phyloP scores from a whole-genome alignment of 2,888 invertebrate genomes.

The Caenorhabditis auriculariae region DNA sequence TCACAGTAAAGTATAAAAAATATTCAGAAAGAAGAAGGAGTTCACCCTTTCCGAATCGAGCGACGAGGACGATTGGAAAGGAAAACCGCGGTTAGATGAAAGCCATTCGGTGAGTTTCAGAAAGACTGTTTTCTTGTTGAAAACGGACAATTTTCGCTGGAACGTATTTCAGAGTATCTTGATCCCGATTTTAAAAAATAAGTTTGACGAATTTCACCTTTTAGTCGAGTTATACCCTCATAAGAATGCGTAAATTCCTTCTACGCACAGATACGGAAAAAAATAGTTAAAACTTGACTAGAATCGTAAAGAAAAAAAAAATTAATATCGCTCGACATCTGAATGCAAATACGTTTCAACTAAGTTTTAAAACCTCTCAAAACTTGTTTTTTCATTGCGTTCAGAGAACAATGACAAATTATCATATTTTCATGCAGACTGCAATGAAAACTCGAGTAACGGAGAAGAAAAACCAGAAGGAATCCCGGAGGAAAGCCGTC shows the following conservation, averaged over 20 bases:
- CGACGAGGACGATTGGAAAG: constrained; percentile 31
- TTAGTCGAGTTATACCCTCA: not conserved
- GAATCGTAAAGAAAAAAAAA: not conserved
- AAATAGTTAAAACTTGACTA: not conserved
- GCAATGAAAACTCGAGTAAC: constrained; percentile 19
- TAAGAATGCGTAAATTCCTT: not conserved
- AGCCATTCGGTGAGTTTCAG: no score
- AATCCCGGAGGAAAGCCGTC: constrained; percentile 6
- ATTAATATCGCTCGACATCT: not conserved
- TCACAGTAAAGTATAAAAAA: no score
- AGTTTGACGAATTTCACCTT: not conserved
- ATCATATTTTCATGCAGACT: not conserved
- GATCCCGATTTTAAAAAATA: not conserved
- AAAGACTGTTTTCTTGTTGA: not conserved
- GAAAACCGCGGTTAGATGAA: constrained; percentile 23
- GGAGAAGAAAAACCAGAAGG: constrained; percentile 10
- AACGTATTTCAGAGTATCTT: not conserved
- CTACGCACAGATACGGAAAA: not conserved
- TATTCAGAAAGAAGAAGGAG: constrained; percentile 7
- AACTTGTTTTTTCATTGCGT: no score
- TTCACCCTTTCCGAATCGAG: constrained; percentile 34
- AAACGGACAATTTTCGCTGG: not conserved
- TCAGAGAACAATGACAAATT: no score
- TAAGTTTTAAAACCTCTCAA: no score
- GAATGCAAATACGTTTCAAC: no score